Base-by-base conservation (phyloP, 2,113 vertebrate genomes). In the Ascaphus truei region DNA sequence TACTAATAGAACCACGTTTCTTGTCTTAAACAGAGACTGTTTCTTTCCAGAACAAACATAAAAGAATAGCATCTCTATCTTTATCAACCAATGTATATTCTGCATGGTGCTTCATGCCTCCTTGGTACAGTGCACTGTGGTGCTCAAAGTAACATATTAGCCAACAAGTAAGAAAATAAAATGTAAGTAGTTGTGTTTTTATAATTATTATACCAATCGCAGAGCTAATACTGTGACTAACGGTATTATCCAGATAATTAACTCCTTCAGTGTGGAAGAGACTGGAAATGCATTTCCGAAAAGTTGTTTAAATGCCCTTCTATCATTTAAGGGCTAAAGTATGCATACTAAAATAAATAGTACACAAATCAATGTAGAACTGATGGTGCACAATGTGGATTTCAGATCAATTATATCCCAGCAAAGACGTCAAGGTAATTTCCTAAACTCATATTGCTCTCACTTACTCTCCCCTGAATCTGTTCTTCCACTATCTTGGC, bases 81-180 rank as follows among this genome's bases (percentile, higher is more conserved):
- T 66, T 72, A 41, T 53, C 50, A 45, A 18, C 30, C 68, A 56
- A 73, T 73, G 62, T 56, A 58, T 71, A 55, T 62, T 69, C 11
- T 57, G 53, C 29, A 25, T 65, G 43, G 66, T 47, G n/a, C n/a
- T n/a, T n/a, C n/a, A n/a, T n/a, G n/a, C n/a, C n/a, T n/a, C n/a
- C n/a, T n/a, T n/a, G n/a, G 36, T n/a, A 2, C 62, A 7, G 20
- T 37, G 57, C 60, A 53, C 63, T 10, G 56, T 45, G 13, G 5
- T 13, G 36, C 48, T 68, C 63, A 65, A 75, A 67, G 25, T 4
- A 22, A 69, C 31, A 45, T 25, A 33, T 69, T 65, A n/a, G n/a
- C n/a, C n/a, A n/a, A n/a, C n/a, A n/a, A n/a, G n/a, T n/a, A n/a
- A n/a, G n/a, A n/a, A n/a, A n/a, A n/a, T n/a, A n/a, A n/a, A n/a